Percentiles rank a stretch among this genome's conserved stretches.
These are phyloP conservation scores for Hypsibius dujardini DNA, from an alignment of 1,140 invertebrate species.

Conservation along the genomic window DNA sequence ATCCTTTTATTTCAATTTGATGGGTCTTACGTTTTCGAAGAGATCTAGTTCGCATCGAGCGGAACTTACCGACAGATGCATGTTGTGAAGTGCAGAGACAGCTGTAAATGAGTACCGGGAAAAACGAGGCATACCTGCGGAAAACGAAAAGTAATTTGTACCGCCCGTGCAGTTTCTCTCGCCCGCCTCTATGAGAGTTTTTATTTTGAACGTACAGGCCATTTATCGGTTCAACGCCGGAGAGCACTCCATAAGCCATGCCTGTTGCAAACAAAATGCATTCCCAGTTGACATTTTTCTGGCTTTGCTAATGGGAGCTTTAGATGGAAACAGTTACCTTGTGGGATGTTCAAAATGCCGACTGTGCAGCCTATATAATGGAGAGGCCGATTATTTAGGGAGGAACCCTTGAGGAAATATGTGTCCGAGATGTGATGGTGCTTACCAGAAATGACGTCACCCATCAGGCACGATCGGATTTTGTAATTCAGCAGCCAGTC, in stretches of 20 bases:
- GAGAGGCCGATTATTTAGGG: background rate
- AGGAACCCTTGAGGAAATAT: background rate
- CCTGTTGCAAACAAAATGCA: background rate
- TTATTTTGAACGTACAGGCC: conserved; percentile 22
- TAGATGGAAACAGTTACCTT: conserved; percentile 40
- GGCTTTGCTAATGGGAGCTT: no score
- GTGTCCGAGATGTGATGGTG: background rate
- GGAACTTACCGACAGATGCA: conserved; percentile 24
- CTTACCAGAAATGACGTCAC: conserved; percentile 27
- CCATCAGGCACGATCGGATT: conserved; percentile 24
- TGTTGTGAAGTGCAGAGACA: conserved; percentile 28
- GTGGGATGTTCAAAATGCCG: conserved; percentile 81
- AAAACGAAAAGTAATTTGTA: no score
- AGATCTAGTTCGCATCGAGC: no score
- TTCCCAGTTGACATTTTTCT: no score
- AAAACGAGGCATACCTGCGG: conserved; percentile 26
- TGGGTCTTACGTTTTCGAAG: no score
- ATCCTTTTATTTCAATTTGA: no score
- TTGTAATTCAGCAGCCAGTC: conserved; percentile 30
- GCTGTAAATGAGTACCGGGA: conserved; percentile 25
- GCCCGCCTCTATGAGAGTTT: background rate
- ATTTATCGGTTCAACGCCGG: conserved; percentile 20
- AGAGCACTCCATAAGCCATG: conserved; percentile 11
- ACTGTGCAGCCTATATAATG: conserved; percentile 51
- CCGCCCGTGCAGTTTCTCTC: no score